phyloP scores from a whole-genome alignment of 2,888 invertebrate species.

The Standfussiana lucernea region DNA sequence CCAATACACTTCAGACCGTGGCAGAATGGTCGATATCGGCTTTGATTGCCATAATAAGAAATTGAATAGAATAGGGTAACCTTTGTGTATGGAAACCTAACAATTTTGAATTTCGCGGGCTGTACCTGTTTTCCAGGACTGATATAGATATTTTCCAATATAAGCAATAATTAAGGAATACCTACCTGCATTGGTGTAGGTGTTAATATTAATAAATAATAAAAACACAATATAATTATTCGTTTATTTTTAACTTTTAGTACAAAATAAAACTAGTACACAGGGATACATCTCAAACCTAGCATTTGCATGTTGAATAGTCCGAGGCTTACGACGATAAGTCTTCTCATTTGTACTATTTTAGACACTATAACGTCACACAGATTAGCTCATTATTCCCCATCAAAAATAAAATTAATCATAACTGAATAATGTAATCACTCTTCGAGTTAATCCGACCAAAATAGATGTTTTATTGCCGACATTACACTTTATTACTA shows the following conservation, averaged over 20 bases:
- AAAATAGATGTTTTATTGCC: slow-evolving; percentile 80
- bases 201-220: slow-evolving; percentile 31
- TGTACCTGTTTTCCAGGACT: neutral
- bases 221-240: slow-evolving; percentile 80
- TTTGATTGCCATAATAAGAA: too few species aligned
- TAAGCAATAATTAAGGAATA: neutral
- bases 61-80: too few species aligned
- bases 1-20: too few species aligned
- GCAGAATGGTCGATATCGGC: too few species aligned
- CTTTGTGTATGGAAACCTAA: too few species aligned
- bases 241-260: slow-evolving; percentile 91
- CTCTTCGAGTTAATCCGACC: slow-evolving; percentile 84
- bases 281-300: slow-evolving; percentile 91
- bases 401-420: slow-evolving; percentile 86
- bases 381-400: slow-evolving; percentile 88
- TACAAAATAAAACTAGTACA: slow-evolving; percentile 92
- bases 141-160: neutral
- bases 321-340: slow-evolving; percentile 91
- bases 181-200: neutral
- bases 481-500: slow-evolving; percentile 83
- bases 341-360: slow-evolving; percentile 92
- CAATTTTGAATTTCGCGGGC: neutral
- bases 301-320: slow-evolving; percentile 91
- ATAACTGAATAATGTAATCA: slow-evolving; percentile 90
- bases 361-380: slow-evolving; percentile 91